Evolutionary conservation across 2,113 vertebrate species (phyloP).

Genomic region (Grus americana): DNA sequence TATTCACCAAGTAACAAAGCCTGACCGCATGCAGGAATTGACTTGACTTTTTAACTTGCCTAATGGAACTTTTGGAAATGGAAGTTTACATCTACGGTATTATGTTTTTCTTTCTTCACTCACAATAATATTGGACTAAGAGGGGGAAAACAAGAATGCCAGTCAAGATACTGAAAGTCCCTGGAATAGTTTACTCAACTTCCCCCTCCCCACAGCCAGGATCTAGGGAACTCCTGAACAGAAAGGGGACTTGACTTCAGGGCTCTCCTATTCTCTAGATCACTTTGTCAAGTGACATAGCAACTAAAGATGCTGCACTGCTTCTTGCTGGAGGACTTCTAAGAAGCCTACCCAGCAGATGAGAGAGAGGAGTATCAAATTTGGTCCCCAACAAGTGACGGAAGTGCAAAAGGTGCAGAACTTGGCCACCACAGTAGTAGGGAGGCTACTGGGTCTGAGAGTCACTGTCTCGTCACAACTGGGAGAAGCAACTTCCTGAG

Average conservation of each 20-base stretch:
- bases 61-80: neutral
- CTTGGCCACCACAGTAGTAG: neutral
- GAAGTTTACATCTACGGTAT: neutral
- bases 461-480: neutral
- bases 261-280: neutral
- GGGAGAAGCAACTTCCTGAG: neutral
- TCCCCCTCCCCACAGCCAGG: neutral
- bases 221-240: neutral
- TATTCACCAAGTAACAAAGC: neutral
- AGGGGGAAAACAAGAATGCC: neutral
- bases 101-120: neutral
- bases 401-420: neutral
- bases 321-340: neutral
- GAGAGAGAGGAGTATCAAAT: neutral
- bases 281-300: neutral
- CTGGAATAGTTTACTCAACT: neutral
- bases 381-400: fast-evolving
- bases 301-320: neutral
- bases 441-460: neutral
- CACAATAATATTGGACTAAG: neutral
- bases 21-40: neutral
- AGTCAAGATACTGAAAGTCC: neutral
- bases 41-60: neutral
- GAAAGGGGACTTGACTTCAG: neutral
- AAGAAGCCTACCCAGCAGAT: neutral